Percentiles rank a stretch among this genome's conserved stretches.
phyloP scores from a whole-genome alignment of 92 coral and sea anemone genomes.

The Bergia sp. region DNA sequence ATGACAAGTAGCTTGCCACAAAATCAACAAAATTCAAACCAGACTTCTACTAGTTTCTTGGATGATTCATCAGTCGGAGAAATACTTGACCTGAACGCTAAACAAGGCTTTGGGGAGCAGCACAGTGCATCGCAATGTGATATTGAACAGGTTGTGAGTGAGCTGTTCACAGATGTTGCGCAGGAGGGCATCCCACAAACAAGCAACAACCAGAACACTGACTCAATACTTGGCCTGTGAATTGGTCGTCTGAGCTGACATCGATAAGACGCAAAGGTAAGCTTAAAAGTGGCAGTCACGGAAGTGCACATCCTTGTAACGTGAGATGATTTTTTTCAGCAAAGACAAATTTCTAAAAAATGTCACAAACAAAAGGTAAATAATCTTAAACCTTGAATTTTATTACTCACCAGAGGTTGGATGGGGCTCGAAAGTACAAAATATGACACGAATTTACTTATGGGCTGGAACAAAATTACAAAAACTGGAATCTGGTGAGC shows the following conservation, averaged over 20 bases:
- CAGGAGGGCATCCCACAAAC: neutral
- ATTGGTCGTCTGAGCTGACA: neutral
- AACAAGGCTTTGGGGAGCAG: neutral
- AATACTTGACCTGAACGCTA: constrained; percentile 6
- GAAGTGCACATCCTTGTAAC: too few relatives aligned
- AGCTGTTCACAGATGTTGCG: constrained; percentile 10
- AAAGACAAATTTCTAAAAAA: too few relatives aligned
- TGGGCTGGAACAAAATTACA: too few relatives aligned
- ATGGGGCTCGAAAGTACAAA: too few relatives aligned
- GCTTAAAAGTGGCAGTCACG: neutral
- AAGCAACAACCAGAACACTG: neutral
- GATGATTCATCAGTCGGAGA: constrained; percentile 17
- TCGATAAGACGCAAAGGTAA: neutral
- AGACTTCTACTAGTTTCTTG: neutral
- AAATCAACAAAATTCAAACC: neutral
- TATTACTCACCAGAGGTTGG: too few relatives aligned
- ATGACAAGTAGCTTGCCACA: neutral
- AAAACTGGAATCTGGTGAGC: too few relatives aligned
- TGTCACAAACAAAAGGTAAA: too few relatives aligned
- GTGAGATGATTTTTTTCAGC: too few relatives aligned
- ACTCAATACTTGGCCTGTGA: neutral
- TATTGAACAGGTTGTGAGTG: constrained; percentile 21
- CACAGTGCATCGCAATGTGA: neutral
- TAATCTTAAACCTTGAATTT: too few relatives aligned
- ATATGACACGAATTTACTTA: too few relatives aligned